Conservation (phyloP, 2,797 vertebrate species). For the Anabas testudineus region DNA sequence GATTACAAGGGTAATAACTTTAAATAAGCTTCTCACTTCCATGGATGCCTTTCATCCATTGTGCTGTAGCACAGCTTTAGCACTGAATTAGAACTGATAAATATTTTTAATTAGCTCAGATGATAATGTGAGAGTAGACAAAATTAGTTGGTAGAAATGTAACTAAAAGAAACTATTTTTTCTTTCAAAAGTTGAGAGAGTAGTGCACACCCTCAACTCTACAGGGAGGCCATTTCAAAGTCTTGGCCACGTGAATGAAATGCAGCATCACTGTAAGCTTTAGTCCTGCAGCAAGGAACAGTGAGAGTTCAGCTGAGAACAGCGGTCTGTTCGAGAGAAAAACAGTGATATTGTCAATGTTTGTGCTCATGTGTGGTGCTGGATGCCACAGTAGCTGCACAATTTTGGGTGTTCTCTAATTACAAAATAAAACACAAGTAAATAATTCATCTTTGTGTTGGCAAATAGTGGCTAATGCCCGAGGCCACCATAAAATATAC, state of each 20-base stretch:
- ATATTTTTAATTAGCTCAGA: not conserved
- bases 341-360: not conserved
- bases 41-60: not conserved
- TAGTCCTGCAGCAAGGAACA: conserved; percentile 10
- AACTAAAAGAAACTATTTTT: not conserved
- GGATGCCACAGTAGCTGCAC: too few relatives aligned
- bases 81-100: not conserved
- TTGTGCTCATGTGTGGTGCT: too few relatives aligned
- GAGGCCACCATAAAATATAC: not conserved
- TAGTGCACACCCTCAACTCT: conserved; percentile 24
- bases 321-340: conserved; percentile 7
- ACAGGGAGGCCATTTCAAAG: conserved; percentile 41
- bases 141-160: not conserved
- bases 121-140: not conserved
- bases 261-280: conserved; percentile 18
- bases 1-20: not conserved
- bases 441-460: not conserved
- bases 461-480: conserved; percentile 28
- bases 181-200: not conserved
- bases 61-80: not conserved
- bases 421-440: too few relatives aligned
- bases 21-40: not conserved
- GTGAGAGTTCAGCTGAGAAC: conserved; percentile 11
- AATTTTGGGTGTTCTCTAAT: too few relatives aligned
- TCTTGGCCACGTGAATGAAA: conserved; percentile 23